Base-by-base conservation (phyloP, 2,113 vertebrate genomes). In the Anolis carolinensis region DNA sequence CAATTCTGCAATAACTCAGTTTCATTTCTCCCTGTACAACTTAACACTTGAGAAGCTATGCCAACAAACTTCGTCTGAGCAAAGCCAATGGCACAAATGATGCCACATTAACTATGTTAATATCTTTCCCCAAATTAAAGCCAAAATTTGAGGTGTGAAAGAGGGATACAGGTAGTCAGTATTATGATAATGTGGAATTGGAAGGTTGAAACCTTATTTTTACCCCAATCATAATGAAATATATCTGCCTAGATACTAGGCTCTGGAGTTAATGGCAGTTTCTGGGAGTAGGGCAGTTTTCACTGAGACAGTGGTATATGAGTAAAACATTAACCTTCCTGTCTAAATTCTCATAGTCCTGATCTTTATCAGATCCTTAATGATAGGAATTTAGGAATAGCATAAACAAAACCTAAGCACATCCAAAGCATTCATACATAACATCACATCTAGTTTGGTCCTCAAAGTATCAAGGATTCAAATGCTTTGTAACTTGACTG, bases 1-100 rank as follows among this genome's bases (percentile, higher is more conserved):
- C 78, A 0, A 0, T 84, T 86, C 77, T 39, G 2, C 10, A 48
- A 71, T 63, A 14, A 84, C 71, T 77, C 85, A 72, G 67, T 83
- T 86, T 92, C 84, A 93, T 94, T 55, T 84, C 83, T 59, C 21
- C 7, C 8, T 30, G 23, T 44, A 44, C 39, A 44, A 44, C 39
- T 44, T 5, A 44, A 44, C 39, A 44, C 5, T 2, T 44, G 39
- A 44, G 39, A 44, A 44, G 39, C 39, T 44, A 44, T 44, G 39
- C 39, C 39, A 44, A 44, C 39, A 44, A 44, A 44, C 39, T 44
- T 44, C 39, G 5, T 44, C 39, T 44, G 3, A 44, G 39, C 39
- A 44, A 44, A 44, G 39, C 39, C 39, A 44, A 44, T 44, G 39
- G 5, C 39, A 44, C 39, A n/a, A n/a, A 44, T 44, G 39, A 44